A percentile compares a stretch with the other conserved stretches of the same genome.
These are phyloP conservation scores for Ecdyonurus torrentis DNA, from an alignment of 2,888 invertebrate species.

Conservation along the genomic window DNA sequence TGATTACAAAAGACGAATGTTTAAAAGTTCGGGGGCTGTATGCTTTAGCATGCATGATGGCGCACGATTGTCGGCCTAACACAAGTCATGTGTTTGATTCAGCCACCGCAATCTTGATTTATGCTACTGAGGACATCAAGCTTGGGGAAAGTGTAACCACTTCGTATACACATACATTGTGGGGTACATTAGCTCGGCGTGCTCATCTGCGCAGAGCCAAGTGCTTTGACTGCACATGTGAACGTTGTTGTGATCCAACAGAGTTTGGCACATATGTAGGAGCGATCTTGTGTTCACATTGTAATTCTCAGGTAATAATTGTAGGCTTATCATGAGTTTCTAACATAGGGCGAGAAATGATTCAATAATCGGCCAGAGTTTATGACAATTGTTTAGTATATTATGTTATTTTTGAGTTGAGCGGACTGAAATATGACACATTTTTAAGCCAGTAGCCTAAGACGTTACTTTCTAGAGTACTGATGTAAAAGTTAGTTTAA, in stretches of 20 bases:
- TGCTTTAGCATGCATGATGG: conserved; percentile 54
- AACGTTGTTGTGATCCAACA: conserved; percentile 58
- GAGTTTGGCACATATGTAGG: conserved; percentile 66
- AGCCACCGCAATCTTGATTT: conserved; percentile 44
- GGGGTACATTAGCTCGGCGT: conserved; percentile 52
- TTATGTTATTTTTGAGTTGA: too few species aligned
- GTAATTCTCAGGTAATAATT: too few species aligned
- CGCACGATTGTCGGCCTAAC: conserved; percentile 70
- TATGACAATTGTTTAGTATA: too few species aligned
- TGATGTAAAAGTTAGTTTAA: too few species aligned
- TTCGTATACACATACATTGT: conserved; percentile 59
- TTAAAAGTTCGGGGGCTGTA: conserved; percentile 57
- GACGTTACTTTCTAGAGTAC: too few species aligned
- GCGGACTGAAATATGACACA: too few species aligned
- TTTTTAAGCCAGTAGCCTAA: too few species aligned
- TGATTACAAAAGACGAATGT: conserved; percentile 42
- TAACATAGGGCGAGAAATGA: too few species aligned
- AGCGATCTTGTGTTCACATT: conserved; percentile 60
- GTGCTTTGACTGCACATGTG: conserved; percentile 61
- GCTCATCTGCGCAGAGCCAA: conserved; percentile 54
- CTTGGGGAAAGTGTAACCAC: conserved; percentile 47
- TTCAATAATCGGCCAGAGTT: too few species aligned
- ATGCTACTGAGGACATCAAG: conserved; percentile 47
- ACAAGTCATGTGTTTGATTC: conserved; percentile 50
- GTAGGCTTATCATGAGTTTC: too few species aligned